phyloP scores from a whole-genome alignment of 2,888 invertebrate species.

The Clistopyga incitator region DNA sequence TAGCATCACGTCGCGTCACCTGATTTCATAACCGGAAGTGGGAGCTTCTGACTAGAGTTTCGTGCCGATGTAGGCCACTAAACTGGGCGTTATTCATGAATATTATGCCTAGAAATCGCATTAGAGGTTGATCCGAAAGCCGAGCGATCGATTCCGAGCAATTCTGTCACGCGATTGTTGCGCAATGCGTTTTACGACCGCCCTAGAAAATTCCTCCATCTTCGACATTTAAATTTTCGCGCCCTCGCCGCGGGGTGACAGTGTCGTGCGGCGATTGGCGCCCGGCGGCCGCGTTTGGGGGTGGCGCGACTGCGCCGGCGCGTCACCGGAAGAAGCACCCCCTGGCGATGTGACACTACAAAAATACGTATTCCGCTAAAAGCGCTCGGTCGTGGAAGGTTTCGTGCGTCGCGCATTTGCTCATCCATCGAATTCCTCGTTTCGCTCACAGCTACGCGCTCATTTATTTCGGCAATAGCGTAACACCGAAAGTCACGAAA shows the following conservation, averaged over 20 bases:
- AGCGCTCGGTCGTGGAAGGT: constrained; percentile 52
- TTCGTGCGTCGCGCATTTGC: constrained; percentile 54
- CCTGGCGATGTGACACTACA: constrained; percentile 39
- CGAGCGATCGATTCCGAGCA: constrained; percentile 26
- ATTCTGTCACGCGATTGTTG: constrained; percentile 16
- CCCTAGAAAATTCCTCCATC: neutral
- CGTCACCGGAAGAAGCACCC: constrained; percentile 54
- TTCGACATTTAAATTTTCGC: constrained; percentile 44
- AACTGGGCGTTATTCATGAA: constrained; percentile 31
- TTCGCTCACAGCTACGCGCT: neutral
- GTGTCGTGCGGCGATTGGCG: neutral
- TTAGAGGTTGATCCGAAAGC: constrained; percentile 28
- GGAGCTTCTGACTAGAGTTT: neutral
- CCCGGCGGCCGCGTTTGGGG: constrained; percentile 36
- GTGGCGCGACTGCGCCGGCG: constrained; percentile 68
- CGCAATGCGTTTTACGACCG: neutral
- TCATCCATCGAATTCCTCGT: constrained; percentile 47
- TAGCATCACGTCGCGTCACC: neutral
- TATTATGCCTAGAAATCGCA: constrained; percentile 36
- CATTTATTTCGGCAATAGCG: neutral
- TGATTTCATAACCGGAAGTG: constrained; percentile 39
- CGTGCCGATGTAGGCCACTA: constrained; percentile 21
- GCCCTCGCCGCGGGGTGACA: constrained; percentile 18
- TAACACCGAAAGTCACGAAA: neutral
- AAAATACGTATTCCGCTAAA: constrained; percentile 63